A percentile compares a stretch with the other conserved stretches of the same genome.
Conservation (phyloP, 2,888 invertebrate species). For the Chydorus sphaericus region DNA sequence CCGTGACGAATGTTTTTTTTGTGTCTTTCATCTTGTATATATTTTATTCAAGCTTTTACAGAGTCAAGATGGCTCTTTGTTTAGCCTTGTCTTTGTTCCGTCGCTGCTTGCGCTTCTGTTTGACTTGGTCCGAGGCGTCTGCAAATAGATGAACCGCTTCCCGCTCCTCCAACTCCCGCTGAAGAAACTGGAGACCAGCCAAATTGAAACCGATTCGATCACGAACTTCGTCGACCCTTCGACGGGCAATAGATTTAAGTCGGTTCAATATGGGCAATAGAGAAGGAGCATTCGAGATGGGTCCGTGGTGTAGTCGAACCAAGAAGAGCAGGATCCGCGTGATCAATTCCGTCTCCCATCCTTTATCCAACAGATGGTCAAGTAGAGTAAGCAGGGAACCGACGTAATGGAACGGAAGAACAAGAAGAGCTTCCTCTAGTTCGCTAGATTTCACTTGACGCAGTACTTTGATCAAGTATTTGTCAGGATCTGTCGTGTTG, state of each 20-base stretch:
- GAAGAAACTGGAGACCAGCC: conserved; percentile 60
- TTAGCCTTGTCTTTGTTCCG: conserved; percentile 43
- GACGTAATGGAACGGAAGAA: conserved; percentile 69
- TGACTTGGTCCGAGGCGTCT: conserved; percentile 50
- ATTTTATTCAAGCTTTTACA: conserved; percentile 22
- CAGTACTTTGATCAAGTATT: conserved; percentile 67
- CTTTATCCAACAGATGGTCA: conserved; percentile 47
- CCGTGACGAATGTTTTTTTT: background rate
- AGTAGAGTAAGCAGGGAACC: conserved; percentile 59
- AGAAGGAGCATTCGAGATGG: conserved; percentile 54
- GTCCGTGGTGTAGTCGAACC: conserved; percentile 57
- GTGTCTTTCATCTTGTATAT: background rate
- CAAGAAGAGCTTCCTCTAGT: conserved; percentile 71
- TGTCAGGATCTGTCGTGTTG: conserved; percentile 51
- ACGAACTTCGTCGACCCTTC: conserved; percentile 46
- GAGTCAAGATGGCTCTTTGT: conserved; percentile 42
- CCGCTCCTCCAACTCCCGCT: conserved; percentile 55
- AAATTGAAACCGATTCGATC: conserved; percentile 73
- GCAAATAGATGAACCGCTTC: conserved; percentile 61
- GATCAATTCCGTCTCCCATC: conserved; percentile 57
- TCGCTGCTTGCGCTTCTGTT: conserved; percentile 45
- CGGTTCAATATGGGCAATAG: conserved; percentile 49
- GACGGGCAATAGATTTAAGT: conserved; percentile 41
- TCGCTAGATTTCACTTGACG: conserved; percentile 72
- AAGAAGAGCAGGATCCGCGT: conserved; percentile 62